Percentiles rank a stretch among this genome's conserved stretches.
Conservation (phyloP, 1,140 invertebrate species). For the Drosophila orosa region DNA sequence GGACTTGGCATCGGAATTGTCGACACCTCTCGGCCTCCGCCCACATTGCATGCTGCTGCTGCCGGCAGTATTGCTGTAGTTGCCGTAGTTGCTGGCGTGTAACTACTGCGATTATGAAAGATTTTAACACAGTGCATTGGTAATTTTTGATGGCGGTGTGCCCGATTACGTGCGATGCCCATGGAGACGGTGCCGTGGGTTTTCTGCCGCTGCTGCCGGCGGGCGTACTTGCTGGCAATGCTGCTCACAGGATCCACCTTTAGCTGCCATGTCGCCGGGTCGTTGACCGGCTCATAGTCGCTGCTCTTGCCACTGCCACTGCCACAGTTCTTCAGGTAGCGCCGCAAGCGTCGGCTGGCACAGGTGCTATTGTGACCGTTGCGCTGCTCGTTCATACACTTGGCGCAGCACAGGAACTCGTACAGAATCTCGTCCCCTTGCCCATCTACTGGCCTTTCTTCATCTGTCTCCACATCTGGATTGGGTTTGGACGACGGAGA, state of each 20-base stretch:
- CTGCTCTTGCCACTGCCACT: conserved; percentile 14
- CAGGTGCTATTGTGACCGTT: conserved; percentile 49
- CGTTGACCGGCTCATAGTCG: conserved; percentile 53
- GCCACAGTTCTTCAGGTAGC: conserved; percentile 52
- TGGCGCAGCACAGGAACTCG: conserved; percentile 83
- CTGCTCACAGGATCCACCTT: conserved; percentile 75
- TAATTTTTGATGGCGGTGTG: conserved; percentile 81
- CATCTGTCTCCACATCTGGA: conserved; percentile 5
- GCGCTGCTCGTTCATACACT: conserved; percentile 82
- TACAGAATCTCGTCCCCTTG: conserved; percentile 72
- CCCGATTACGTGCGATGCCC: conserved; percentile 78
- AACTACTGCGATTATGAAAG: conserved; percentile 83
- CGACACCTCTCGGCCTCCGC: conserved; percentile 37
- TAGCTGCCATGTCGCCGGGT: conserved; percentile 44
- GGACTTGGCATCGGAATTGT: conserved; percentile 24
- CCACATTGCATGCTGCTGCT: conserved; percentile 34
- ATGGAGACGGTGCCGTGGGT: conserved; percentile 57
- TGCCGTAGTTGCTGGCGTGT: conserved; percentile 38
- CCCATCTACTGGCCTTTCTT: background rate
- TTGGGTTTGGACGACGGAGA: conserved; percentile 46
- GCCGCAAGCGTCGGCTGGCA: conserved; percentile 48
- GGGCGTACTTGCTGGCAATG: conserved; percentile 80
- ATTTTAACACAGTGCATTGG: conserved; percentile 84
- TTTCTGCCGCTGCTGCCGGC: conserved; percentile 65
- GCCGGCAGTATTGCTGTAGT: conserved; percentile 19